Evolutionary conservation across 2,888 invertebrate genomes (phyloP).

Genomic region (Cremastinae sp.): DNA sequence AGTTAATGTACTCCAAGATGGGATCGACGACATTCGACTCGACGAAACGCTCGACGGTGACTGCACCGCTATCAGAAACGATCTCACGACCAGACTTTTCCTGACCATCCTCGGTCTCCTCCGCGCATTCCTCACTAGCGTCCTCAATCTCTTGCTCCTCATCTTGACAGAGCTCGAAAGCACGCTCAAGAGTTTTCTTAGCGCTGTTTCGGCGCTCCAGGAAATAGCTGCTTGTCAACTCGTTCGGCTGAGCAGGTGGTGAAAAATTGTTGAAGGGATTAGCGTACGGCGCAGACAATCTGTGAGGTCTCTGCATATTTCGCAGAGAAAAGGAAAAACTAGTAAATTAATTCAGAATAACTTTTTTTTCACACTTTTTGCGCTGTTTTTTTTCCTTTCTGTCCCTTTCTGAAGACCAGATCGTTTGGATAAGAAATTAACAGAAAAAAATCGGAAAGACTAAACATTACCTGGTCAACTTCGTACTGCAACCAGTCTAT

Average conservation of each 20-base stretch:
- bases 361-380: not conserved
- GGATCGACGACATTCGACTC: slow-evolving; percentile 45
- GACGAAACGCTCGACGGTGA: not conserved
- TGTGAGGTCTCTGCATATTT: slow-evolving; percentile 80
- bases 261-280: slow-evolving; percentile 97
- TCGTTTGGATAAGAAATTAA: not conserved
- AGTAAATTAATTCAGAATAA: slow-evolving; percentile 6
- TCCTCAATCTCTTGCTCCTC: slow-evolving; percentile 62
- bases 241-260: slow-evolving; percentile 95
- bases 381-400: not conserved
- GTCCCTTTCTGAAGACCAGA: slow-evolving; percentile 13
- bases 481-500: slow-evolving; percentile 98
- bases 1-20: not conserved
- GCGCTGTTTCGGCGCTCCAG: slow-evolving; percentile 97
- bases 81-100: not conserved
- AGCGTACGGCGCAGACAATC: slow-evolving; percentile 87
- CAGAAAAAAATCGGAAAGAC: slow-evolving; percentile 26
- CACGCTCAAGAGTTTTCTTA: slow-evolving; percentile 91
- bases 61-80: not conserved
- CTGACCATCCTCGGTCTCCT: slow-evolving; percentile 47
- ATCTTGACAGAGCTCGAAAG: slow-evolving; percentile 82
- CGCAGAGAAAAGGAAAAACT: not conserved
- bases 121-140: slow-evolving; percentile 38
- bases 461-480: slow-evolving; percentile 85
- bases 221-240: slow-evolving; percentile 96